These are phyloP conservation scores for Drosophila nigritarsus DNA, from an alignment of 2,888 invertebrate genomes.

Conservation along the genomic window DNA sequence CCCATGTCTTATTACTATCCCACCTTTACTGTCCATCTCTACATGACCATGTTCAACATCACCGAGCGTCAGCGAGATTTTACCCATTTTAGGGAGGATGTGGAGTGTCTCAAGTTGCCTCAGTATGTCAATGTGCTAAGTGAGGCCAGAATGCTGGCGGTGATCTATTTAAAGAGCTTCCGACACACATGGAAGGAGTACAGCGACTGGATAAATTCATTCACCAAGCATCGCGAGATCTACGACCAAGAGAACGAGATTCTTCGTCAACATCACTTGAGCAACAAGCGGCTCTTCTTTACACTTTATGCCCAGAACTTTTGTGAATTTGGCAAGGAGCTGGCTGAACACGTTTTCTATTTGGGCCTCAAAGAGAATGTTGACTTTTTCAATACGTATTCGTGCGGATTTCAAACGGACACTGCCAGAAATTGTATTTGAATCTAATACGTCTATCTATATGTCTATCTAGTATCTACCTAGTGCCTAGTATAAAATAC, in stretches of 20 bases:
- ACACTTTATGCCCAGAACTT: conserved; percentile 83
- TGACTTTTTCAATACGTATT: conserved; percentile 78
- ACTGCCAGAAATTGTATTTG: conserved; percentile 56
- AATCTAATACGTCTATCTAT: background rate
- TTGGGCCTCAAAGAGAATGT: conserved; percentile 79
- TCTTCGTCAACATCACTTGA: conserved; percentile 70
- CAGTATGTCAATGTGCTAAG: conserved; percentile 80
- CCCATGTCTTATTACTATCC: conserved; percentile 83
- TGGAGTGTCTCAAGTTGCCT: conserved; percentile 81
- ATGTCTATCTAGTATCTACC: background rate
- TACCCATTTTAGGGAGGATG: conserved; percentile 71
- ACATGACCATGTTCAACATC: conserved; percentile 82
- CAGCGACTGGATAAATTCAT: conserved; percentile 70
- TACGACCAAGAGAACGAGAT: conserved; percentile 81
- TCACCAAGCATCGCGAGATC: conserved; percentile 58
- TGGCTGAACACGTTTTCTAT: conserved; percentile 83
- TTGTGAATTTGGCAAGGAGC: conserved; percentile 82
- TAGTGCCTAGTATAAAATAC: background rate
- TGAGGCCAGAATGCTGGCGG: conserved; percentile 81
- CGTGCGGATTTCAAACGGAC: conserved; percentile 74
- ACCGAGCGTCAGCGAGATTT: conserved; percentile 76
- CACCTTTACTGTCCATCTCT: conserved; percentile 81
- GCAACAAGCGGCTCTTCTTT: conserved; percentile 81
- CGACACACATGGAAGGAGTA: conserved; percentile 80
- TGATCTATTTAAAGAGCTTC: conserved; percentile 83